Evolutionary conservation across 2,888 invertebrate species (phyloP).

Genomic region (Cryptocephalus moraei): DNA sequence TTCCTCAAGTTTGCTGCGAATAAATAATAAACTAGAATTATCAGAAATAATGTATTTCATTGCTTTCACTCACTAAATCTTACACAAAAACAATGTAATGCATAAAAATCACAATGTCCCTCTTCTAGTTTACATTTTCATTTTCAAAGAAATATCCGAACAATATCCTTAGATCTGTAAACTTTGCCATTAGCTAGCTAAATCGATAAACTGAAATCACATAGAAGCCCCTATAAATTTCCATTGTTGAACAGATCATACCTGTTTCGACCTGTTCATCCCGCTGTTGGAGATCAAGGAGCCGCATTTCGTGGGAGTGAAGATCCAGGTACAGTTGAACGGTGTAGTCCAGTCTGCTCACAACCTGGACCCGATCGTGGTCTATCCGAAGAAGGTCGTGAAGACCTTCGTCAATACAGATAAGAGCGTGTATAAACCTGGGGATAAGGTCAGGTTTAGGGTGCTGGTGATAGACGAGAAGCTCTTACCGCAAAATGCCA

Average conservation of each 20-base stretch:
- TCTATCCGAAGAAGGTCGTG: conserved; percentile 34
- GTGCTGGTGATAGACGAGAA: conserved; percentile 42
- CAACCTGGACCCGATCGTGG: conserved; percentile 29
- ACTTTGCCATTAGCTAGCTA: too few species aligned
- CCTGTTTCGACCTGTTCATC: conserved; percentile 29
- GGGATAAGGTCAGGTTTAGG: conserved; percentile 45
- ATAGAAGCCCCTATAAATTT: too few species aligned
- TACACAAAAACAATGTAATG: too few species aligned
- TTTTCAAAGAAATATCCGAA: too few species aligned
- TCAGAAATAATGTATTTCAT: too few species aligned
- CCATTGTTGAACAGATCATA: conserved; percentile 23
- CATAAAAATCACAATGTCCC: too few species aligned
- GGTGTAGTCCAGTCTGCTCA: conserved; percentile 24
- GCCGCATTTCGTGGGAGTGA: conserved; percentile 27
- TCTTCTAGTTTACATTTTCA: too few species aligned
- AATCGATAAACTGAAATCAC: too few species aligned
- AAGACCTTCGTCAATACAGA: conserved; percentile 48
- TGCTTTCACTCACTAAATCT: too few species aligned
- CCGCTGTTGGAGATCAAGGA: conserved; percentile 22
- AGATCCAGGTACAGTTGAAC: conserved; percentile 26
- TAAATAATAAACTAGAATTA: too few species aligned
- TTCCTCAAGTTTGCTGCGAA: not conserved
- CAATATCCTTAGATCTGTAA: too few species aligned
- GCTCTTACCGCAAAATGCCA: conserved; percentile 35
- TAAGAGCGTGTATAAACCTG: conserved; percentile 45